These are phyloP conservation scores for Oreohelix idahoensis DNA, from an alignment of 1,140 invertebrate species.

Conservation along the genomic window DNA sequence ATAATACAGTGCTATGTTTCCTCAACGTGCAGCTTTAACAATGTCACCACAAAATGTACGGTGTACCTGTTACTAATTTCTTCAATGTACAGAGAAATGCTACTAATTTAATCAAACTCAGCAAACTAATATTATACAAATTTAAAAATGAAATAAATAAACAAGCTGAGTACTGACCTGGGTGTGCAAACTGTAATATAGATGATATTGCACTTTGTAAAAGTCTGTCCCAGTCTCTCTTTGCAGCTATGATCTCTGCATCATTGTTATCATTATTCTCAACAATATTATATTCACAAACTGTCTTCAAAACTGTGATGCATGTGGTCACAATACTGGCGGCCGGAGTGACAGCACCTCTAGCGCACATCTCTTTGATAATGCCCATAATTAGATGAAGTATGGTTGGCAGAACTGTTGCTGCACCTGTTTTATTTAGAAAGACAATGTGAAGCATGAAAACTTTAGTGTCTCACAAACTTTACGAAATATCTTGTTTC, in stretches of 20 bases:
- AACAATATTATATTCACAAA: conserved; percentile 80
- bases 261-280: conserved; percentile 76
- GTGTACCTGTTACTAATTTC: too few relatives aligned
- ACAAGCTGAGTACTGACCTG: conserved; percentile 71
- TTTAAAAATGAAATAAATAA: not conserved
- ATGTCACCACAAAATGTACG: too few relatives aligned
- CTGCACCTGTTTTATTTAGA: conserved; percentile 77
- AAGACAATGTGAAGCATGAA: not conserved
- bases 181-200: conserved; percentile 91
- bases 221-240: conserved; percentile 82
- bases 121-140: too few relatives aligned
- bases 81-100: too few relatives aligned
- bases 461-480: not conserved
- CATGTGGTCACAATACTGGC: conserved; percentile 77
- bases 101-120: too few relatives aligned
- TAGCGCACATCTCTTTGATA: conserved; percentile 82
- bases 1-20: too few relatives aligned
- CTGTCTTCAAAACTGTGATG: conserved; percentile 80
- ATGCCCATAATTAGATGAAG: conserved; percentile 93
- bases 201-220: conserved; percentile 90
- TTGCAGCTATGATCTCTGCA: conserved; percentile 1
- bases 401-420: conserved; percentile 91
- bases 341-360: conserved; percentile 74
- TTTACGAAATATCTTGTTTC: too few relatives aligned
- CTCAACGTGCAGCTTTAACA: too few relatives aligned